Base-by-base conservation (phyloP, 1,140 invertebrate species). In the Zaprionus tsacasi region DNA sequence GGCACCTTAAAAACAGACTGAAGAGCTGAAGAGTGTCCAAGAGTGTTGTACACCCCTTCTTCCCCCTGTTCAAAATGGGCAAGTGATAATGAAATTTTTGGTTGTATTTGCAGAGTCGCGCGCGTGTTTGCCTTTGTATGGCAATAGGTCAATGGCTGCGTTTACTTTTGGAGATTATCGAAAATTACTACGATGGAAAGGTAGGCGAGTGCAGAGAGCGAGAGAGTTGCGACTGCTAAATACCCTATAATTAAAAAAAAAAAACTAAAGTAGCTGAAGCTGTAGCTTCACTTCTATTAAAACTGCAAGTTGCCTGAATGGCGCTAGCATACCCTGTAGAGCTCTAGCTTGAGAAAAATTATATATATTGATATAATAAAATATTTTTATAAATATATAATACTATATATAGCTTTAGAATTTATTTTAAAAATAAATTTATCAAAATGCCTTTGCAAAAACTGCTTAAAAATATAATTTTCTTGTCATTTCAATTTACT, bases 101-200 rank as follows among this genome's bases (percentile, higher is more conserved):
- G 58, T 65, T 74, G 80, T 80, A 88, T 80, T 82, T 88, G 72
- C 58, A 52, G 58, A 83, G 79, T 75, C 61, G 79, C 82, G 79
- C 82, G 82, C 82, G 68, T 76, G 79, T 82, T 79, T 86, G 50
- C 36, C 36, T 64, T 81, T 81, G 67, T 90, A 59, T 81, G 85
- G 81, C 86, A 89, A 77, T 89, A 89, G 85, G 85, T 89, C 85
- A 89, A 89, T 89, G 85, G 74, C 83, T 88, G 77, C 73, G 67
- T 79, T 74, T 68, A 82, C 71, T 76, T 76, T 75, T 66, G 33
- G 33, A 66, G 50, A 70, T 60, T 60, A 74, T 70, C 7, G 17
- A 35, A 55, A 40, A 59, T 68, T 45, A 56, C 40, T 15, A 12
- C 36, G 36, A 50, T 71, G 72, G 55, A 64, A 57, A 78, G 50